These are phyloP conservation scores for Exephanes ischioxanthus DNA, from an alignment of 2,888 invertebrate genomes.

Conservation along the genomic window DNA sequence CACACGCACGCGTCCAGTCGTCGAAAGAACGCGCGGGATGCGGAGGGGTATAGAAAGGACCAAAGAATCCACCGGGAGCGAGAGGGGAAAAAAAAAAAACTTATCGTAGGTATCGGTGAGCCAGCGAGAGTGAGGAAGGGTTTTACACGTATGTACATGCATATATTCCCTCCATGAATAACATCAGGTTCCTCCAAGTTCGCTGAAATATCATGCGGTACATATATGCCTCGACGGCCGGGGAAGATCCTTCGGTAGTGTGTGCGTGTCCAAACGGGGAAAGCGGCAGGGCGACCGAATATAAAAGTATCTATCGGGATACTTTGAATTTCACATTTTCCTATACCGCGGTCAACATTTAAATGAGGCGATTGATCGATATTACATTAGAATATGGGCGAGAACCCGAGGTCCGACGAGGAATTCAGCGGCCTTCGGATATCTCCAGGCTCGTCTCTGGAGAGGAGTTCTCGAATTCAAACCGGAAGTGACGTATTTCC, in stretches of 20 bases:
- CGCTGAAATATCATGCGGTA: constrained; percentile 55
- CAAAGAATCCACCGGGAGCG: background rate
- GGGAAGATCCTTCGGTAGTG: constrained; percentile 55
- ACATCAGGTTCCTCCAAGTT: constrained; percentile 77
- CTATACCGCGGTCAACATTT: constrained; percentile 81
- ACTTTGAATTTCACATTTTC: constrained; percentile 83
- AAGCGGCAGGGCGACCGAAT: constrained; percentile 73
- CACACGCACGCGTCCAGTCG: constrained; percentile 51
- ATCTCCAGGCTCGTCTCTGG: constrained; percentile 37
- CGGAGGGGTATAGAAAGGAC: constrained; percentile 17
- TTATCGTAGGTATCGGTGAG: background rate
- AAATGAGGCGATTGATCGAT: constrained; percentile 81
- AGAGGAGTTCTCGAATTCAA: background rate
- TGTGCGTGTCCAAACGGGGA: constrained; percentile 56
- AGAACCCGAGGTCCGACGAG: constrained; percentile 48
- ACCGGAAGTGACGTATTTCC: background rate
- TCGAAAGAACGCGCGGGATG: constrained; percentile 18
- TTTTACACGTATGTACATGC: constrained; percentile 76
- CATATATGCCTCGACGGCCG: constrained; percentile 50
- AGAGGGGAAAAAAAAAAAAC: constrained; percentile 40
- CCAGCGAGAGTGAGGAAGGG: constrained; percentile 16
- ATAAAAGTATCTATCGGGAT: constrained; percentile 82
- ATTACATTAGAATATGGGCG: constrained; percentile 73
- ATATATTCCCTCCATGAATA: constrained; percentile 83
- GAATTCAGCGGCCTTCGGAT: constrained; percentile 46